These are phyloP conservation scores for Cataglyphis livida DNA, from an alignment of 2,888 invertebrate genomes.

Conservation along the genomic window DNA sequence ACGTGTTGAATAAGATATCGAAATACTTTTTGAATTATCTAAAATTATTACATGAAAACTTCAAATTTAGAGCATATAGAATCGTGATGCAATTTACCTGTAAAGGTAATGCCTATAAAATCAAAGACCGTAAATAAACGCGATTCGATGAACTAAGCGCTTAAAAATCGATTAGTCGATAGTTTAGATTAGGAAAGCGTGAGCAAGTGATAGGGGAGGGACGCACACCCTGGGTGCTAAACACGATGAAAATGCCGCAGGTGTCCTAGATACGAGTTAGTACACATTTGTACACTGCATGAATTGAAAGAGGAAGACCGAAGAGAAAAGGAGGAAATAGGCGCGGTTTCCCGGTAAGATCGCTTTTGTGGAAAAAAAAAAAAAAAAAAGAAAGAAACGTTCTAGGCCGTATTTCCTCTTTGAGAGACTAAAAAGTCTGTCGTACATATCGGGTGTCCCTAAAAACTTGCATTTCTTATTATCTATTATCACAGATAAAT, in stretches of 20 bases:
- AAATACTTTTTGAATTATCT: not conserved
- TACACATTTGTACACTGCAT: constrained; percentile 48
- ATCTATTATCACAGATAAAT: not conserved
- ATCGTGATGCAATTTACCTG: not conserved
- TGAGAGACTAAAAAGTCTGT: not conserved
- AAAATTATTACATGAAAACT: not conserved
- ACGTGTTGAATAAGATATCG: not conserved
- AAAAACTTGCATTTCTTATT: not conserved
- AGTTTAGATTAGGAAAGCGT: constrained; percentile 34
- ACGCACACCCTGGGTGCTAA: not conserved
- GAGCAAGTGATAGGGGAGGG: constrained; percentile 6
- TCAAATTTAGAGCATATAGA: not conserved
- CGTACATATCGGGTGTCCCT: not conserved
- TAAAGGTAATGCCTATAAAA: not conserved
- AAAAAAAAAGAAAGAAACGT: constrained; percentile 15
- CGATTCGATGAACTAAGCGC: not conserved
- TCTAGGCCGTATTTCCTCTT: constrained; percentile 19
- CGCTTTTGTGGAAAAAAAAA: constrained; percentile 26
- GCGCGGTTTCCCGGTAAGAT: constrained; percentile 60
- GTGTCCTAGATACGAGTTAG: constrained; percentile 64
- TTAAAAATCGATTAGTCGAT: constrained; percentile 55
- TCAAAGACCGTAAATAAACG: not conserved
- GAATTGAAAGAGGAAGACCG: constrained; percentile 47
- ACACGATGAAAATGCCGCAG: constrained; percentile 49
- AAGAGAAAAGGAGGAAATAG: constrained; percentile 52